Evolutionary conservation across 2,113 vertebrate genomes (phyloP).

Genomic region (Colossoma macropomum): DNA sequence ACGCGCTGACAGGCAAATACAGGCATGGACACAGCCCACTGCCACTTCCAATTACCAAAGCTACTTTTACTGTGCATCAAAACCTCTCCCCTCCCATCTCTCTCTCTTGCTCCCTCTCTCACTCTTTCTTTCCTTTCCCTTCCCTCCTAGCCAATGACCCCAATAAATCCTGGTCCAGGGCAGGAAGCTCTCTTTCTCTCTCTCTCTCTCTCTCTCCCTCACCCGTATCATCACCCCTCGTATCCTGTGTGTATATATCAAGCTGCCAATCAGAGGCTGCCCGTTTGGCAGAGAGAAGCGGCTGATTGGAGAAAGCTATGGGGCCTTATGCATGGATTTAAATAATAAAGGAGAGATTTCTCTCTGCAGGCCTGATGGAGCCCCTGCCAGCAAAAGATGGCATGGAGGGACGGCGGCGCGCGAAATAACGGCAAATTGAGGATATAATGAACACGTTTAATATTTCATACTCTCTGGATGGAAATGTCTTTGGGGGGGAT

Average conservation of each 20-base stretch:
- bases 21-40: slow-evolving; percentile 80
- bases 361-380: slow-evolving; percentile 75
- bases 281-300: slow-evolving; percentile 53
- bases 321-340: slow-evolving; percentile 80
- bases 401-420: slow-evolving; percentile 63
- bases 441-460: slow-evolving; percentile 85
- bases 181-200: slow-evolving; percentile 47
- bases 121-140: slow-evolving; percentile 30
- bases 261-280: slow-evolving; percentile 83
- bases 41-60: slow-evolving; percentile 86
- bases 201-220: slow-evolving; percentile 43
- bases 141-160: slow-evolving; percentile 78
- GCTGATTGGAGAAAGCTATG: slow-evolving; percentile 76
- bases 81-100: slow-evolving; percentile 24
- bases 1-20: slow-evolving; percentile 87
- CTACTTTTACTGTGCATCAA: slow-evolving; percentile 86
- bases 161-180: slow-evolving; percentile 87
- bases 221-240: slow-evolving; percentile 76
- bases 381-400: slow-evolving; percentile 79
- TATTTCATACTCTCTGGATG: slow-evolving; percentile 81
- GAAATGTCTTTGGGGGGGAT: slow-evolving; percentile 73
- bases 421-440: slow-evolving; percentile 84
- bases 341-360: slow-evolving; percentile 85
- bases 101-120: slow-evolving; percentile 22
- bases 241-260: slow-evolving; percentile 76